Percentiles rank a stretch among this genome's conserved stretches.
Evolutionary conservation across 2,888 invertebrate genomes (phyloP).

Genomic region (Lasioglossum lativentre): DNA sequence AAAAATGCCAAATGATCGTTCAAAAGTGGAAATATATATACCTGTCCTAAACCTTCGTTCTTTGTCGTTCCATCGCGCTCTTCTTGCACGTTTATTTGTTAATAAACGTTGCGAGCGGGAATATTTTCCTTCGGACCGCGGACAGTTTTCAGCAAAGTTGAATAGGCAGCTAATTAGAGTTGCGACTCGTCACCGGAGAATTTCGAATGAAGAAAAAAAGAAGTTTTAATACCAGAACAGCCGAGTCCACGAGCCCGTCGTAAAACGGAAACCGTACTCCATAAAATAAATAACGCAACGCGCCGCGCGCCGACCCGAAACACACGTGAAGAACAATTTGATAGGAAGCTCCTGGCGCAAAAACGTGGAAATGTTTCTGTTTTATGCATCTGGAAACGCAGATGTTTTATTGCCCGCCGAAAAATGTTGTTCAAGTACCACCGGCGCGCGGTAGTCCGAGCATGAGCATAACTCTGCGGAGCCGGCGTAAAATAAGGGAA

Average conservation of each 20-base stretch:
- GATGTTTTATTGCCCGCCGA: slow-evolving; percentile 39
- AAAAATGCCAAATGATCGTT: neutral
- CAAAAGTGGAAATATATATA: neutral
- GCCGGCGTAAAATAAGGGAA: slow-evolving; percentile 30
- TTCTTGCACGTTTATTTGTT: neutral
- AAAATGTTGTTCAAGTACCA: slow-evolving; percentile 28
- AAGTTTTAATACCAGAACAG: neutral
- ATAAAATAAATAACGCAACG: slow-evolving; percentile 29
- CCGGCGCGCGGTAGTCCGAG: slow-evolving; percentile 1
- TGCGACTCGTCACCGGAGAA: neutral
- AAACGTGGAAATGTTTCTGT: slow-evolving; percentile 20
- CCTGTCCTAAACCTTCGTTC: too few species aligned
- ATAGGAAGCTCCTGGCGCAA: neutral
- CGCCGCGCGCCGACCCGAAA: neutral
- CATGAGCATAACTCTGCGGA: neutral
- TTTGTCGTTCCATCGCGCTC: neutral
- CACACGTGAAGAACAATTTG: slow-evolving; percentile 10
- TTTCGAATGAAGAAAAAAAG: neutral
- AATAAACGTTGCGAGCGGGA: neutral
- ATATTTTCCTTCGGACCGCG: neutral
- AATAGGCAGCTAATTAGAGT: neutral
- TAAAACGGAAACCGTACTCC: slow-evolving; percentile 8
- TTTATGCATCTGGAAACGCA: slow-evolving; percentile 35
- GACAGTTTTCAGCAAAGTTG: neutral
- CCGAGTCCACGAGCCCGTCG: neutral